Base-by-base conservation (phyloP, 2,113 vertebrate species). In the Pterophyllum scalare region DNA sequence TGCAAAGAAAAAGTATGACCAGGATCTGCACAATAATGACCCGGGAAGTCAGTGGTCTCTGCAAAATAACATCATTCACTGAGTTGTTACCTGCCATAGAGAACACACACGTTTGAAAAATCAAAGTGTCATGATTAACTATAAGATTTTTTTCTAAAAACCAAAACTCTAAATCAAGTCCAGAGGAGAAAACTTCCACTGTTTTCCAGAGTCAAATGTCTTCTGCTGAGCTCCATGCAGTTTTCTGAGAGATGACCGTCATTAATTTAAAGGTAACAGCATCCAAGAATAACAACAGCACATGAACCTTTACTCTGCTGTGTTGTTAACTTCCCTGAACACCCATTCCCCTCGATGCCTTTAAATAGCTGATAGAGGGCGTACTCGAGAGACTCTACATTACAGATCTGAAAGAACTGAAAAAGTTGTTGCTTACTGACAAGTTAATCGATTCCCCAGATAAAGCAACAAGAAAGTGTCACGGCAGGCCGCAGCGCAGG, bases 11-110 rank as follows among this genome's bases (percentile, higher is more conserved):
- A 3, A 89, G 7, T 5, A 40, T 19, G 12, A 90, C 62, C 11
- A 92, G 19, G 3, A 93, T 1, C 83, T 93, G 88, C 2, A 91
- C 74, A 1, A 85, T 9, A 31, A 92, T 31, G 4, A 83, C 3
- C 3, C 0, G 24, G 1, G 26, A 3, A 28, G 26, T 28, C 2
- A 28, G 3, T 28, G 26, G 26, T 28, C 3, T 2, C 26, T 6
- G 0, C 1, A 43, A 2, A 28, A 62, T 17, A 20, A 0, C 60
- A 76, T 11, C n/a, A 74, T 22, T 19, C 9, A 7, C 0, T 17
- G 83, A 89, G 40, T 5, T 76, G 61, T 92, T 90, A 12, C 54
- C 4, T 14, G 60, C 40, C 83, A 89, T 82, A 60, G 15, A 60
- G 14, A 60, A 6, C 1, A 60, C 31, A 60, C 5, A 33, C 33